phyloP scores from a whole-genome alignment of 2,113 vertebrate species.

The Syngnathus scovelli region DNA sequence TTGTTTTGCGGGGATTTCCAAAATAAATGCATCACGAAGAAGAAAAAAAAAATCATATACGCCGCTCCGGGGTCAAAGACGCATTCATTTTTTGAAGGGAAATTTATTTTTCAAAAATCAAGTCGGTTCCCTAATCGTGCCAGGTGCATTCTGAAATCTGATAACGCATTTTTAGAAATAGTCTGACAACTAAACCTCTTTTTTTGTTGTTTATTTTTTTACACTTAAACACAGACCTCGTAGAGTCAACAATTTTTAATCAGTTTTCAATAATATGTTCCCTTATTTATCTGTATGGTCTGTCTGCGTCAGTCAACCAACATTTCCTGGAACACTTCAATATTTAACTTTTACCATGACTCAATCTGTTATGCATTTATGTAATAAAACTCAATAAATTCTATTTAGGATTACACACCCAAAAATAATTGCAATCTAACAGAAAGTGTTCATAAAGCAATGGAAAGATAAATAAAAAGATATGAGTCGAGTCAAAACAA shows the following conservation, averaged over 20 bases:
- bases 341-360: not conserved
- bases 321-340: not conserved
- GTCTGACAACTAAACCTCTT: not conserved
- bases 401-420: too few relatives aligned
- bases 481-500: conserved; percentile 7
- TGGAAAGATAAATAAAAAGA: conserved; percentile 7
- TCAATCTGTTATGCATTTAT: not conserved
- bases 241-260: too few relatives aligned
- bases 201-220: not conserved
- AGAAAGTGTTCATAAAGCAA: not conserved
- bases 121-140: not conserved
- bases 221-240: too few relatives aligned
- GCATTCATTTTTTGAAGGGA: too few relatives aligned
- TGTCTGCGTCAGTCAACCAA: not conserved
- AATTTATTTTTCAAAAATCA: too few relatives aligned
- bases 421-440: not conserved
- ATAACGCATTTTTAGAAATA: not conserved
- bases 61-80: too few relatives aligned
- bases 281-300: not conserved
- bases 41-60: too few relatives aligned
- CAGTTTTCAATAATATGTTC: too few relatives aligned
- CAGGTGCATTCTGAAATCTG: too few relatives aligned
- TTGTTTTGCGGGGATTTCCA: too few relatives aligned
- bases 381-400: not conserved
- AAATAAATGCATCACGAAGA: too few relatives aligned